Evolutionary conservation across 2,797 vertebrate species (phyloP).

Genomic region (Anguilla obscura): DNA sequence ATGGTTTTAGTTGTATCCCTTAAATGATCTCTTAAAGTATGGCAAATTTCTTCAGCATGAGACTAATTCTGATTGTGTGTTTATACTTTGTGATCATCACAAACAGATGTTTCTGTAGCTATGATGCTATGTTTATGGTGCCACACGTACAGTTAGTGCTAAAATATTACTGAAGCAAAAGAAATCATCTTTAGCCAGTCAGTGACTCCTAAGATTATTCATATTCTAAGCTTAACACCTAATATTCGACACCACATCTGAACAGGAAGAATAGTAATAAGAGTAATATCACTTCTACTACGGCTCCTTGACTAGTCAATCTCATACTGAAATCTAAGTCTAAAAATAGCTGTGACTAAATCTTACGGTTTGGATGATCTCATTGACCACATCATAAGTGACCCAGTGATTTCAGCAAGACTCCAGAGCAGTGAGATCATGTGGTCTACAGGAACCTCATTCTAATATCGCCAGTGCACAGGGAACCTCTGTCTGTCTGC

Average conservation of each 20-base stretch:
- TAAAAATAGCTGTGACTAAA: constrained; percentile 13
- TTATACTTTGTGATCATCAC: not conserved
- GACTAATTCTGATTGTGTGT: not conserved
- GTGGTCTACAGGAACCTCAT: constrained; percentile 21
- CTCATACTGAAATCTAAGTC: not conserved
- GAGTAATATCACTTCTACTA: not conserved
- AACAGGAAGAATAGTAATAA: too few relatives aligned
- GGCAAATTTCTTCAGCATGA: not conserved
- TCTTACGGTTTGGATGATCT: constrained; percentile 54
- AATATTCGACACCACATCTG: not conserved
- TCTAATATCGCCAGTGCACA: not conserved
- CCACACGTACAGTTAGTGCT: not conserved
- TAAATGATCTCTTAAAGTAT: constrained; percentile 12
- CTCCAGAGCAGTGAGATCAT: constrained; percentile 34
- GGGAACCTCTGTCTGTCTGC: not conserved
- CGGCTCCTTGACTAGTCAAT: not conserved
- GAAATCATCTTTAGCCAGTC: not conserved
- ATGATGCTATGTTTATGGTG: not conserved
- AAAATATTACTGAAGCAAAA: not conserved
- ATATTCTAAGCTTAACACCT: not conserved
- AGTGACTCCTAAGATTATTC: not conserved
- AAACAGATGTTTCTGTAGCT: constrained; percentile 13
- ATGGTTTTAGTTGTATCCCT: not conserved
- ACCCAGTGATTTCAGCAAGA: constrained; percentile 38
- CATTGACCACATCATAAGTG: constrained; percentile 62